A percentile compares a stretch with the other conserved stretches of the same genome.
phyloP scores from a whole-genome alignment of 2,888 invertebrate genomes.

The Sinotaia quadrata region DNA sequence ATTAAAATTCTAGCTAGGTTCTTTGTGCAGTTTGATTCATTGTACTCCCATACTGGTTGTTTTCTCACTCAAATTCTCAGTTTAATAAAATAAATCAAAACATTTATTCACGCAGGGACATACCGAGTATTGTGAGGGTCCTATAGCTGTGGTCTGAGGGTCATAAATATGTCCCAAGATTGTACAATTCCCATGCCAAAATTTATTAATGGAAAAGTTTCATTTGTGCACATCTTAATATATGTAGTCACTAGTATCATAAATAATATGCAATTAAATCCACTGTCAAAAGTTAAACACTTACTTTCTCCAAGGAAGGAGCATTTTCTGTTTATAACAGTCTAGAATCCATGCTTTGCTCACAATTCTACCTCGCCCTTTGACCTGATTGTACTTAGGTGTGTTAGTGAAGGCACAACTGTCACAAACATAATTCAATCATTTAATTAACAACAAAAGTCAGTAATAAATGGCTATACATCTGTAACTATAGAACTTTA shows the following conservation, averaged over 20 bases:
- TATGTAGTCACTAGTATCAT: no score
- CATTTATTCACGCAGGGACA: no score
- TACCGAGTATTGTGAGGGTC: no score
- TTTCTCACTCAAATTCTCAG: no score
- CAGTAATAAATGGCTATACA: not conserved
- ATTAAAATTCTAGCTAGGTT: no score
- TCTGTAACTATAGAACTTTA: not conserved
- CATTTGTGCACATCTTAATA: not conserved
- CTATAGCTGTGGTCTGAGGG: no score
- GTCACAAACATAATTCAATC: conserved; percentile 52
- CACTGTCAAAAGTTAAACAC: conserved; percentile 34
- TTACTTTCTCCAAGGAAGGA: conserved; percentile 78
- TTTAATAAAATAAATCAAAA: no score
- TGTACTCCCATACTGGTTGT: no score
- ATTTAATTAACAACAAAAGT: not conserved
- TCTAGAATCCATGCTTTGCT: conserved; percentile 83
- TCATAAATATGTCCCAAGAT: no score
- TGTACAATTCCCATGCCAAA: not conserved
- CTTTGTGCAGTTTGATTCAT: no score
- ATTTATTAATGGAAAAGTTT: not conserved
- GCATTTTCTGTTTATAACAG: conserved; percentile 77
- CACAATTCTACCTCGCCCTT: conserved; percentile 79
- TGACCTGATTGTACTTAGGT: conserved; percentile 84
- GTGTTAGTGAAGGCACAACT: conserved; percentile 93
- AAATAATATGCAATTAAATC: no score